Evolutionary conservation across 2,888 invertebrate species (phyloP), one percentile per base, ranked within the genome.

Genomic region (Eledone cirrhosa): DNA sequence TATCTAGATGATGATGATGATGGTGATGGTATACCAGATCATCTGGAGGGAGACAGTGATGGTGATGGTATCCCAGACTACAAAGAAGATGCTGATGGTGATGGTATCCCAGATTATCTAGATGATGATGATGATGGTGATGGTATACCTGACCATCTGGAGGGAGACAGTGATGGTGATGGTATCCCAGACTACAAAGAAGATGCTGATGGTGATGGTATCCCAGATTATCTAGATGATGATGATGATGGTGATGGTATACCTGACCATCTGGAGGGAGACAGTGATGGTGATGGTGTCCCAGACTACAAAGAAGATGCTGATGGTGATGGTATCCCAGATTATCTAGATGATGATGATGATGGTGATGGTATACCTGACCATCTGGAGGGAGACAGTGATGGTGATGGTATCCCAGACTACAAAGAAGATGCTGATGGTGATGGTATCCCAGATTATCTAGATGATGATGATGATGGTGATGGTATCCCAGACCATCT

Each of bases 351-450:
- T 33, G 78, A 82, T n/a, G 85, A 85, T 76, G 82, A 78, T 67
- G 83, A 87, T 48, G 80, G 76, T 48, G 84, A 87, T 81, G 86
- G 86, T n/a, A 86, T 86, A 31, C 87, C 87, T n/a, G 85, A 87
- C 78, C 31, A 83, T 33, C 29, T 80, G 47, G 87, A 87, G 41
- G 78, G 77, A 24, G 83, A 83, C 31, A 78, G 47, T 14, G 85
- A 86, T 79, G 85, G 84, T 33, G 89, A 90, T 83, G 88, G 88
- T 7, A 86, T 89, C 59, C 88, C 88, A 22, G 88, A 89, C 79
- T 78, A 85, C 7, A 88, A 87, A 41, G 82, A 85, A 19, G 86
- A 87, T 78, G 82, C 82, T 78, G 86, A 88, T 79, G 77, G 78
- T 53, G 87, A 87, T 79, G 87, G 84, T 33, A 82, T 84, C 22